phyloP scores from a whole-genome alignment of 2,113 vertebrate genomes.

The Saguinus midas region DNA sequence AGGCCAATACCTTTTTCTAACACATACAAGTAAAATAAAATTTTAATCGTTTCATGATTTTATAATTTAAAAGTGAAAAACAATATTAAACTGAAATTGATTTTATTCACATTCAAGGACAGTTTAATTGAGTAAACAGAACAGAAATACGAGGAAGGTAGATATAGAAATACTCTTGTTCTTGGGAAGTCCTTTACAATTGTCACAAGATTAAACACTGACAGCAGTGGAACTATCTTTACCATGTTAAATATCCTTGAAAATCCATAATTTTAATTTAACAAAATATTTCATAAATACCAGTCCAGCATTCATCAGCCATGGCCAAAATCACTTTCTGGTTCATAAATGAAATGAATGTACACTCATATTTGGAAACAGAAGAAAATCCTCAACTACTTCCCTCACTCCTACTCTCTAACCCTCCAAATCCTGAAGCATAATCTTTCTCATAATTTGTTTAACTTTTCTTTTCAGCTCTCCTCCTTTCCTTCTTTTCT shows the following conservation, averaged over 20 bases:
- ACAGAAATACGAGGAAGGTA: background rate
- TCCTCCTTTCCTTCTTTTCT: background rate
- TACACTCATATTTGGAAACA: background rate
- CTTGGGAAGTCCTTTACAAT: background rate
- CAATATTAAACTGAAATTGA: conserved; percentile 35
- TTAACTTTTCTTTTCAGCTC: background rate
- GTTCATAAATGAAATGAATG: conserved; percentile 15
- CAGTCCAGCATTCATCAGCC: background rate
- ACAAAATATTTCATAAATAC: conserved; percentile 2
- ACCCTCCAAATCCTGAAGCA: background rate
- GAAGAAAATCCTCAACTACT: background rate
- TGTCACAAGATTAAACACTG: background rate
- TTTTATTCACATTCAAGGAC: conserved; percentile 43
- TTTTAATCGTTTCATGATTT: conserved; percentile 23
- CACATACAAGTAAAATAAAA: conserved; percentile 4
- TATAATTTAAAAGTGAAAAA: conserved; percentile 35
- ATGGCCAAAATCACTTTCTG: background rate
- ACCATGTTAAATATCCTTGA: background rate
- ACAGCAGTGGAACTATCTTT: background rate
- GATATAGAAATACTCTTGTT: background rate
- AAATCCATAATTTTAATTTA: background rate
- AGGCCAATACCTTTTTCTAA: background rate
- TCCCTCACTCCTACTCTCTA: background rate
- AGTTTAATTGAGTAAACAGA: background rate
- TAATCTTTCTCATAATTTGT: background rate